Evolutionary conservation across 2,797 vertebrate genomes (phyloP).

Genomic region (Acrossocheilus wenchowensis): DNA sequence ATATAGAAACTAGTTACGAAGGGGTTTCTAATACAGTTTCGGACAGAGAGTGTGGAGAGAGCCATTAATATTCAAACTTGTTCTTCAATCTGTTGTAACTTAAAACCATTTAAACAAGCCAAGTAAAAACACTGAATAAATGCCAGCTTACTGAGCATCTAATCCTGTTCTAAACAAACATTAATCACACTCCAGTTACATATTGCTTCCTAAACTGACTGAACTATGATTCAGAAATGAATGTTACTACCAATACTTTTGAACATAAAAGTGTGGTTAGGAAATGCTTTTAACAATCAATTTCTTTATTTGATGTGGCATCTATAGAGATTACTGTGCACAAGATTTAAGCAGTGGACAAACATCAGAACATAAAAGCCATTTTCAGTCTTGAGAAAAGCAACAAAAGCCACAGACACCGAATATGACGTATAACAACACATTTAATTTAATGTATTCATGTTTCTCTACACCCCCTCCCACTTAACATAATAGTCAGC

Average conservation of each 20-base stretch:
- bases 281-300: conserved; percentile 22
- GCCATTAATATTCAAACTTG: background rate
- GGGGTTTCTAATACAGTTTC: background rate
- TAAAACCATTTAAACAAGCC: background rate
- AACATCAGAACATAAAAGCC: conserved; percentile 36
- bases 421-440: conserved; percentile 61
- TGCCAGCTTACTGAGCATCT: background rate
- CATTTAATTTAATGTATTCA: conserved; percentile 55
- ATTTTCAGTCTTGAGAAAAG: conserved; percentile 61
- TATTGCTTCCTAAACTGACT: background rate
- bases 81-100: background rate
- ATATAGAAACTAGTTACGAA: background rate
- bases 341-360: conserved; percentile 19
- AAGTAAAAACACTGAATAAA: background rate
- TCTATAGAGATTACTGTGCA: background rate
- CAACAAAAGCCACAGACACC: conserved; percentile 63
- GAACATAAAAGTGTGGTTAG: background rate
- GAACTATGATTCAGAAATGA: background rate
- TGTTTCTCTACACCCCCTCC: conserved; percentile 61
- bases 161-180: background rate
- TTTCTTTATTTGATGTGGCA: conserved; percentile 31
- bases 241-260: background rate
- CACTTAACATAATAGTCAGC: conserved; percentile 51
- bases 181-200: background rate
- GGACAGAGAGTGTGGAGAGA: background rate